Evolutionary conservation across 2,888 invertebrate genomes (phyloP).

Genomic region (Sarcophaga subvicina): DNA sequence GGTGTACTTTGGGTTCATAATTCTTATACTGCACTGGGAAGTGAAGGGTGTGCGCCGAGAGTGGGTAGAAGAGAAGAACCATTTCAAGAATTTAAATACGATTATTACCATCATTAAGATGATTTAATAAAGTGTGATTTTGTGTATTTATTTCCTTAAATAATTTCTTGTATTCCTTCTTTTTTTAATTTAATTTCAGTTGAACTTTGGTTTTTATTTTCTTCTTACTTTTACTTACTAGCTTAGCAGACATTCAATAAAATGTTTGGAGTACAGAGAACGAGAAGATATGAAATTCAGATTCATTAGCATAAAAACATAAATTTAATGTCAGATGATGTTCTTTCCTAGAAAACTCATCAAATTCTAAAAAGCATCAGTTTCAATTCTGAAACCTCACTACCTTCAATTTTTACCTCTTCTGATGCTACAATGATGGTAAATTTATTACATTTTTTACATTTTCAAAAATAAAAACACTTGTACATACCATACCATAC

Average conservation of each 20-base stretch:
- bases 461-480: background rate
- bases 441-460: constrained; percentile 2
- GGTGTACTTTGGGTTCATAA: constrained; percentile 62
- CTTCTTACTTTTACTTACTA: too few species aligned
- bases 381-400: constrained; percentile 17
- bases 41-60: background rate
- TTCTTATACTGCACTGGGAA: constrained; percentile 34
- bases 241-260: too few species aligned
- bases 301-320: constrained; percentile 37
- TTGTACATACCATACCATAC: background rate
- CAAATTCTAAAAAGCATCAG: constrained; percentile 36
- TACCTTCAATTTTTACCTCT: too few species aligned
- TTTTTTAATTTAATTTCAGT: too few species aligned
- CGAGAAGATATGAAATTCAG: background rate
- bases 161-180: background rate
- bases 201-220: too few species aligned
- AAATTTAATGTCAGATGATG: constrained; percentile 1
- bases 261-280: background rate
- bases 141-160: constrained; percentile 7
- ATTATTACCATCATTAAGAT: constrained; percentile 51
- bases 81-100: constrained; percentile 22
- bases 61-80: constrained; percentile 19
- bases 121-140: constrained; percentile 48
- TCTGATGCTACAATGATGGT: background rate
- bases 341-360: constrained; percentile 54